Conservation (phyloP, 2,888 invertebrate genomes). For the Mimachlamys varia region DNA sequence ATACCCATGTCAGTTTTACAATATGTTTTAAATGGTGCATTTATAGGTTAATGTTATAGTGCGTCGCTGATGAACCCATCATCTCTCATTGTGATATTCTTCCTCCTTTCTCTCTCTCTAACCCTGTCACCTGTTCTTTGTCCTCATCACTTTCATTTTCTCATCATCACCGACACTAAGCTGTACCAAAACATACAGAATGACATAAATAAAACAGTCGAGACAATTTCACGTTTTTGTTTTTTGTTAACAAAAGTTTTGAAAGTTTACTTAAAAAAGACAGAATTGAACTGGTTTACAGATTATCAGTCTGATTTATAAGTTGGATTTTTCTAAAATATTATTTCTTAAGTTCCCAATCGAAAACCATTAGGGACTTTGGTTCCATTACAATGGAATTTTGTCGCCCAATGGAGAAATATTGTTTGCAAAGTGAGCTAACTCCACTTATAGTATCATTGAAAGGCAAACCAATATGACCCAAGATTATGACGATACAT, state of each 20-base stretch:
- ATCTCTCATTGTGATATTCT: background rate
- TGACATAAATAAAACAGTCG: constrained; percentile 10
- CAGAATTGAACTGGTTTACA: no score
- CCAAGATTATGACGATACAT: no score
- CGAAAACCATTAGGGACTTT: no score
- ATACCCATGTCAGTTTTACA: constrained; percentile 21
- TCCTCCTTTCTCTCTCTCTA: background rate
- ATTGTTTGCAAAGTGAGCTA: no score
- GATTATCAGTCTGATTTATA: no score
- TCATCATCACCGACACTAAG: constrained; percentile 8
- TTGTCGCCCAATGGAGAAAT: no score
- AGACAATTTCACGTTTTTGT: background rate
- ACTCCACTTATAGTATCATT: no score
- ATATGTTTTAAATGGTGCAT: constrained; percentile 3
- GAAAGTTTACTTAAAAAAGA: no score
- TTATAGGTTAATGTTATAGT: background rate
- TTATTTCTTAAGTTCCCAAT: no score
- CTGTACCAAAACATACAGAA: constrained; percentile 34
- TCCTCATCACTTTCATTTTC: constrained; percentile 12
- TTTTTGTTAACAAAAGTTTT: background rate
- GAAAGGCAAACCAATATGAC: no score
- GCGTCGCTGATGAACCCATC: constrained; percentile 10
- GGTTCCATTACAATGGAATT: no score
- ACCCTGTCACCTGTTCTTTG: constrained; percentile 4
- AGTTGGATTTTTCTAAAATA: no score